Evolutionary conservation across 2,113 vertebrate genomes (phyloP).

Genomic region (Myotis davidii): DNA sequence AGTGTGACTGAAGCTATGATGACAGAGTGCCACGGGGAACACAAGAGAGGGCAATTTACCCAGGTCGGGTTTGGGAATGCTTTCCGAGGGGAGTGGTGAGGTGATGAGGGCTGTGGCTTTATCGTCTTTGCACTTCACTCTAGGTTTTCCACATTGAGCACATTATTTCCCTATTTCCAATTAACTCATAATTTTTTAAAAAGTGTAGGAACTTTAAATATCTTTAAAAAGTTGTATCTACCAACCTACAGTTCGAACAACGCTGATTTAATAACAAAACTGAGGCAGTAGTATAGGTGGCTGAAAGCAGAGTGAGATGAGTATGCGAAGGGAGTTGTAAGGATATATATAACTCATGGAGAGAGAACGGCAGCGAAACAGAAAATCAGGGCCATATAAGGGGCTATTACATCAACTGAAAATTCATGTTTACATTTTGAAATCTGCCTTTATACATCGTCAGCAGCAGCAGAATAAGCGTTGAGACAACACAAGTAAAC

Average conservation of each 20-base stretch:
- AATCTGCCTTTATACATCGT: neutral
- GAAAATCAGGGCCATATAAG: neutral
- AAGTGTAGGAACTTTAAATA: neutral
- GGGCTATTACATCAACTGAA: neutral
- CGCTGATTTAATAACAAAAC: neutral
- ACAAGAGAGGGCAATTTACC: neutral
- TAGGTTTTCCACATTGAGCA: neutral
- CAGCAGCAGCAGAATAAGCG: neutral
- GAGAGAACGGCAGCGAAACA: neutral
- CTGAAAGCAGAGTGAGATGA: neutral
- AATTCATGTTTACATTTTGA: neutral
- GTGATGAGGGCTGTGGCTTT: neutral
- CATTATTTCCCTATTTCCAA: neutral
- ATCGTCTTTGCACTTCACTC: neutral
- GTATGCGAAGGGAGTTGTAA: neutral
- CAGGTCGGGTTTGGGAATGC: neutral
- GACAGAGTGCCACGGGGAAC: neutral
- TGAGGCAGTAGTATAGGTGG: neutral
- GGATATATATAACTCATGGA: fast-evolving
- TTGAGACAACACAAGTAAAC: neutral
- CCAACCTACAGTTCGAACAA: neutral
- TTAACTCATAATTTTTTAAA: neutral
- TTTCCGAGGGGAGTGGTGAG: neutral
- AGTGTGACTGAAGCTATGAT: neutral
- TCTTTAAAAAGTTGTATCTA: neutral